Evolutionary conservation across 2,797 vertebrate genomes (phyloP), one percentile per base, ranked within the genome.

Genomic region (Diglossa cyanea): DNA sequence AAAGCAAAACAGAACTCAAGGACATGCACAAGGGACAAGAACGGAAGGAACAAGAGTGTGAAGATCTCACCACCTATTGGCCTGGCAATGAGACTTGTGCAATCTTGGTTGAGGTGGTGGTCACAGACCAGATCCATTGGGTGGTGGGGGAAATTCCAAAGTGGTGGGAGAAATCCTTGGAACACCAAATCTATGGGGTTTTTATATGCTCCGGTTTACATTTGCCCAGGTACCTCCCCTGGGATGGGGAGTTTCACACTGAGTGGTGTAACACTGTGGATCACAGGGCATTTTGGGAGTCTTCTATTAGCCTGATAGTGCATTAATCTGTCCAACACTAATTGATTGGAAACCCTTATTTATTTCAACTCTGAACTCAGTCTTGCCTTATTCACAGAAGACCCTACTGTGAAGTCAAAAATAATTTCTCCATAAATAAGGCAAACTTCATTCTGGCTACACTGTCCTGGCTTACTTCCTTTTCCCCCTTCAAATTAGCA

Each of bases 201-300:
- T 83, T 50, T 57, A 42, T 42, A 73, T 35, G 48, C 5, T 48
- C 31, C 17, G 51, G 11, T 31, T 65, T 73, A 12, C 25, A 42
- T 50, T 42, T 14, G 11, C 17, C 26, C 20, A 48, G 21, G 20
- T 35, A 35, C 11, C 17, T 31, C 40, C 25, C 44, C 51, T 74
- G 35, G 6, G 31, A 6, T 0, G 0, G 17, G 6, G 13, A 31
- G 11, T 33, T 74, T 57, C 21, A 31, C 17, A 17, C 3, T 17
- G 17, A 24, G 11, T 21, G 17, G 55, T 30, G 4, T 11, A 55
- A 35, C 15, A 19, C 3, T 81, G 18, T 19, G 2, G 6, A 50
- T 35, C 70, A 57, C 3, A 2, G 31, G 31, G 35, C 26, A 15
- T 65, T 74, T 84, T 9, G 3, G 13, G 6, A 31, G 20, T 21